These are phyloP conservation scores for Drosophila tristis DNA, from an alignment of 1,140 invertebrate species.

Conservation along the genomic window DNA sequence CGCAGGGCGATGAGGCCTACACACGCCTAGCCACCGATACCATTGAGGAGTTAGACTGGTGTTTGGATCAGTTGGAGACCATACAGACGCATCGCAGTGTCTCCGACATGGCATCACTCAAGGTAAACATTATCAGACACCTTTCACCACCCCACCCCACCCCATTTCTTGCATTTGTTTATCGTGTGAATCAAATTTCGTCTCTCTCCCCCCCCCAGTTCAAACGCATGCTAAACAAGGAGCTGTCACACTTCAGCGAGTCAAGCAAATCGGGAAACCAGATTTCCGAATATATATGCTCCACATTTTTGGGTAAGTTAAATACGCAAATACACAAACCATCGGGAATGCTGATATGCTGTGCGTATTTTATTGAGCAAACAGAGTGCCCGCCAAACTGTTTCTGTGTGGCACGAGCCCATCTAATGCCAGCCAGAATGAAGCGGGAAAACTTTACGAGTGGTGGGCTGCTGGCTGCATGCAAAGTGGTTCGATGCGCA, in stretches of 20 bases:
- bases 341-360: no score
- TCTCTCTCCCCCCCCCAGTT: slow-evolving; percentile 90
- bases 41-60: slow-evolving; percentile 99
- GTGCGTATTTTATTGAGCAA: neutral
- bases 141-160: no score
- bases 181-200: neutral
- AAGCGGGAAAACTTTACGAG: no score
- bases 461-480: neutral
- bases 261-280: slow-evolving; percentile 99
- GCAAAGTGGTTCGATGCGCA: slow-evolving; percentile 15
- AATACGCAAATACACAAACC: no score
- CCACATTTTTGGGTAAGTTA: slow-evolving; percentile 97
- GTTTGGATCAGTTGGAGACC: slow-evolving; percentile 99
- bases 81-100: slow-evolving; percentile 99
- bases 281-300: slow-evolving; percentile 99
- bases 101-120: slow-evolving; percentile 99
- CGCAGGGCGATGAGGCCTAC: slow-evolving; percentile 93
- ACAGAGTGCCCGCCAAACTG: no score
- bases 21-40: slow-evolving; percentile 97
- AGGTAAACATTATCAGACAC: slow-evolving; percentile 88
- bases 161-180: neutral
- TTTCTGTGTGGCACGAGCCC: no score
- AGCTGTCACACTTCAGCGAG: slow-evolving; percentile 99
- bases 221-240: slow-evolving; percentile 99
- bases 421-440: no score